A percentile compares a stretch with the other conserved stretches of the same genome.
Conservation (phyloP, 2,888 invertebrate species). For the Electrophaes corylata region DNA sequence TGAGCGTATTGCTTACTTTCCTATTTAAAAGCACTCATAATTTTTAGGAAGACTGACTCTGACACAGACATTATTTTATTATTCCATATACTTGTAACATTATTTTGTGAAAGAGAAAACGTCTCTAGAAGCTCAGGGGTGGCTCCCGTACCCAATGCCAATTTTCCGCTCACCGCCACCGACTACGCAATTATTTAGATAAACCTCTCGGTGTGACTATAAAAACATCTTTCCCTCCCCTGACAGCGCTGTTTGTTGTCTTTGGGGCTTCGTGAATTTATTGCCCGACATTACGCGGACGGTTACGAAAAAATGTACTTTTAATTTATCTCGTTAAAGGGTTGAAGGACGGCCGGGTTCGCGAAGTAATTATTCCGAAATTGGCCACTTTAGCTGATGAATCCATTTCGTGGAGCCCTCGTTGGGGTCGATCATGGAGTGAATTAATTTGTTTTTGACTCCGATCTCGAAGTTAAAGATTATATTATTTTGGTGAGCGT, state of each 20-base stretch:
- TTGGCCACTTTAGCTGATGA: constrained; percentile 84
- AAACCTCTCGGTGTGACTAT: constrained; percentile 83
- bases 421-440: constrained; percentile 70
- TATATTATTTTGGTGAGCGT: constrained; percentile 66
- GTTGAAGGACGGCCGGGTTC: constrained; percentile 81
- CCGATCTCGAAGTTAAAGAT: constrained; percentile 75
- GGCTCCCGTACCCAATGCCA: constrained; percentile 67
- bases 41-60: background rate
- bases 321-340: constrained; percentile 85
- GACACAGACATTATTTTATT: background rate
- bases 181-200: constrained; percentile 84
- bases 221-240: constrained; percentile 82
- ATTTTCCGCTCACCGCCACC: constrained; percentile 83
- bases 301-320: constrained; percentile 84
- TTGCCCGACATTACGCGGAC: constrained; percentile 75
- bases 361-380: constrained; percentile 83
- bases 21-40: background rate
- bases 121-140: constrained; percentile 31
- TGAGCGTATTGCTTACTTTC: no score
- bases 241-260: constrained; percentile 76
- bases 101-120: constrained; percentile 13
- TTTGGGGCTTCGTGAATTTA: constrained; percentile 83
- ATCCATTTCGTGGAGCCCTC: constrained; percentile 76
- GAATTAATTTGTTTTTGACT: constrained; percentile 77
- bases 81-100: background rate